Conservation (phyloP, 2,113 vertebrate genomes). For the Camelus bactrianus region DNA sequence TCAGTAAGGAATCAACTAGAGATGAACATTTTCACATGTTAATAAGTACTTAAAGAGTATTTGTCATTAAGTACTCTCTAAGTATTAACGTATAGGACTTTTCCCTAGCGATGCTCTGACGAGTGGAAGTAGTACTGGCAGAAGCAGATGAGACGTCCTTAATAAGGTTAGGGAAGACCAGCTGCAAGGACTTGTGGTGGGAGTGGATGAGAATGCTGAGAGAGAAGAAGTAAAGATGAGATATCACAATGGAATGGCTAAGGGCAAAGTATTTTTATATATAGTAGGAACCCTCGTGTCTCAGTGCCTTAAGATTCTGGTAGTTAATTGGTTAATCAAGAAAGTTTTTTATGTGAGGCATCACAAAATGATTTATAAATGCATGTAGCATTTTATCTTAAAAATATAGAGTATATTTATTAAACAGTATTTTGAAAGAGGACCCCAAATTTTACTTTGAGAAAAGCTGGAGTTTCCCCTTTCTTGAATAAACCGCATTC, state of each 20-base stretch:
- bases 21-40: neutral
- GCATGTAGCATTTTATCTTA: constrained; percentile 2
- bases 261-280: neutral
- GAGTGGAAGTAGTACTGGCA: neutral
- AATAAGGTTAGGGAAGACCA: neutral
- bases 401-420: neutral
- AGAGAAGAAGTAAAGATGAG: neutral
- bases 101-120: neutral
- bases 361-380: constrained; percentile 37
- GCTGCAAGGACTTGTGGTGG: neutral
- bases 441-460: neutral
- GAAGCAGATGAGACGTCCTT: neutral
- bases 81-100: neutral
- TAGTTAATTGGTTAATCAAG: neutral
- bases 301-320: neutral
- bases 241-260: neutral
- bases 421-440: constrained; percentile 39
- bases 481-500: constrained; percentile 46
- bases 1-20: neutral
- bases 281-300: neutral
- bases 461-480: neutral
- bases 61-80: neutral
- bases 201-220: neutral
- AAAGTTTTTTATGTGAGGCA: constrained; percentile 18
- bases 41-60: neutral